Evolutionary conservation across 2,113 vertebrate genomes (phyloP).

Genomic region (Eira barbara): DNA sequence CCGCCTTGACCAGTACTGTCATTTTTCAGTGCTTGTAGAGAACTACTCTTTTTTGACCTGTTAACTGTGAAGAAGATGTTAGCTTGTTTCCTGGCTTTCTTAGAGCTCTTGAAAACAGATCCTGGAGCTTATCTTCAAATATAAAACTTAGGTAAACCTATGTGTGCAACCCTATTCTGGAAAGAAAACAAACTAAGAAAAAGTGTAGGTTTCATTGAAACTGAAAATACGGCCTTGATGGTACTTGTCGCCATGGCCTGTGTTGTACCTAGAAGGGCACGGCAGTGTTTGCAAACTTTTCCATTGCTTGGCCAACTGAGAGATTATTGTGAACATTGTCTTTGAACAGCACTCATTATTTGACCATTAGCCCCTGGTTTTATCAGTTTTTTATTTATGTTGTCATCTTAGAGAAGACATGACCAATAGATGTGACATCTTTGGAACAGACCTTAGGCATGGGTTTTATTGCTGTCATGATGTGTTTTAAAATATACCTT

Average conservation of each 20-base stretch:
- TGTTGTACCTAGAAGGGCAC: neutral
- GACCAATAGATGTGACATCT: slow-evolving; percentile 14
- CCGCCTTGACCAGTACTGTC: neutral
- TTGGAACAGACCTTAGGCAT: neutral
- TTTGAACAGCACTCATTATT: neutral
- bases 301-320: neutral
- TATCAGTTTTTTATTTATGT: slow-evolving; percentile 34
- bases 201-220: neutral
- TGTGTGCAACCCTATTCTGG: neutral
- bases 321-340: slow-evolving; percentile 19
- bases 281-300: neutral
- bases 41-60: neutral
- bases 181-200: neutral
- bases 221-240: neutral
- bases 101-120: neutral
- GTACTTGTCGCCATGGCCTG: neutral
- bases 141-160: neutral
- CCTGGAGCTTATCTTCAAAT: neutral
- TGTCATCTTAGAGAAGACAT: slow-evolving; percentile 42
- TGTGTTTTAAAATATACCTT: slow-evolving; percentile 5
- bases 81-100: slow-evolving; percentile 22
- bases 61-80: neutral
- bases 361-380: slow-evolving; percentile 23
- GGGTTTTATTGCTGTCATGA: slow-evolving; percentile 37
- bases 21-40: neutral